phyloP scores from a whole-genome alignment of 2,888 invertebrate genomes.

The Lysandra coridon region DNA sequence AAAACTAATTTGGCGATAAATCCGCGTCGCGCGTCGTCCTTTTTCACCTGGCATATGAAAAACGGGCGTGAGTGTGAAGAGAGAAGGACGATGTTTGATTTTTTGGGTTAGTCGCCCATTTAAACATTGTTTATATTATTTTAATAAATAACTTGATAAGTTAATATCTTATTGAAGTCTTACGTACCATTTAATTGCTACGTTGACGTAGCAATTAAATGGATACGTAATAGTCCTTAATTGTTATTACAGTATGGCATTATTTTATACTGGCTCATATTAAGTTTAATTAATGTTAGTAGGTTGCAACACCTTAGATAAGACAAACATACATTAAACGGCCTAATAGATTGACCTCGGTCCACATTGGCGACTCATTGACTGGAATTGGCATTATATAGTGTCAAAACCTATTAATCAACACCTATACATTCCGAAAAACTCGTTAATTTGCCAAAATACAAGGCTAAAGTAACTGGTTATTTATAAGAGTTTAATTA shows the following conservation, averaged over 20 bases:
- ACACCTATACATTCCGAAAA: not conserved
- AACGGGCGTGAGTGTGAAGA: no score
- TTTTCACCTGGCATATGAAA: no score
- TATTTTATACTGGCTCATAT: slow-evolving; percentile 1
- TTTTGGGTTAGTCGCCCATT: no score
- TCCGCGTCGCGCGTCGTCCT: no score
- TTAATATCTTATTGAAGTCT: not conserved
- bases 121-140: no score
- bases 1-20: no score
- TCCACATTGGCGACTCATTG: slow-evolving; percentile 43
- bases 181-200: no score
- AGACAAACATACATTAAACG: slow-evolving; percentile 47
- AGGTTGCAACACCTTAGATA: slow-evolving; percentile 44
- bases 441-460: not conserved
- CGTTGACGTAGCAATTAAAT: not conserved
- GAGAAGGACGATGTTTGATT: no score
- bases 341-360: slow-evolving; percentile 48
- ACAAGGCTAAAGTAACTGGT: not conserved
- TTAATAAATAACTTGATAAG: not conserved
- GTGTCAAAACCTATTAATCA: slow-evolving; percentile 10
- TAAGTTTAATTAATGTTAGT: slow-evolving; percentile 40
- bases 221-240: not conserved
- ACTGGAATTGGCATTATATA: not conserved
- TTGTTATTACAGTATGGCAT: not conserved
- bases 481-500: no score